Conservation (phyloP, 2,797 vertebrate species). For the Lacerta bilineata region DNA sequence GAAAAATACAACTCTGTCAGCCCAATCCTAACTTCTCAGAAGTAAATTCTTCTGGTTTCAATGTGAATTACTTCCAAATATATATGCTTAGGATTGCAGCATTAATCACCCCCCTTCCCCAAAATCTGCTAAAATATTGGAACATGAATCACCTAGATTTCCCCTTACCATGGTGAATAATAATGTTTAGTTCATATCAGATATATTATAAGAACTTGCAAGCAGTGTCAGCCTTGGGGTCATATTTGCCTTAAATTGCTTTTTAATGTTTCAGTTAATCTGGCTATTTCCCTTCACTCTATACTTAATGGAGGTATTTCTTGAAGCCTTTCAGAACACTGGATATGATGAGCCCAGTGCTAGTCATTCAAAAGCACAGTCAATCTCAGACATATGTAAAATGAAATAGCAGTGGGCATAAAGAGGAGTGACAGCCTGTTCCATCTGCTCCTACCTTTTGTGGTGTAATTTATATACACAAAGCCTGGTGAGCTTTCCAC, state of each 20-base stretch:
- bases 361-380: neutral
- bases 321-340: neutral
- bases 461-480: neutral
- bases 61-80: too few relatives aligned
- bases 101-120: neutral
- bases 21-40: neutral
- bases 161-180: neutral
- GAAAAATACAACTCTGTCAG: neutral
- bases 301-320: neutral
- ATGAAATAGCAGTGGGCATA: neutral
- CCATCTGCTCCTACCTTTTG: neutral
- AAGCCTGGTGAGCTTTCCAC: neutral
- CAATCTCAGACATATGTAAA: neutral
- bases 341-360: neutral
- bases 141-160: neutral
- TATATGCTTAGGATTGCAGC: neutral
- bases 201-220: neutral
- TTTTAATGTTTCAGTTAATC: neutral
- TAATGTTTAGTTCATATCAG: neutral
- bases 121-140: neutral
- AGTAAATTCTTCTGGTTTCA: too few relatives aligned
- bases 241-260: neutral
- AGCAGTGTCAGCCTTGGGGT: neutral
- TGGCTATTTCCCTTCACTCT: neutral
- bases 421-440: neutral